Conservation (phyloP, 37 sponge, comb jelly and placozoan genomes). For the Cladorhizidae sp. region DNA sequence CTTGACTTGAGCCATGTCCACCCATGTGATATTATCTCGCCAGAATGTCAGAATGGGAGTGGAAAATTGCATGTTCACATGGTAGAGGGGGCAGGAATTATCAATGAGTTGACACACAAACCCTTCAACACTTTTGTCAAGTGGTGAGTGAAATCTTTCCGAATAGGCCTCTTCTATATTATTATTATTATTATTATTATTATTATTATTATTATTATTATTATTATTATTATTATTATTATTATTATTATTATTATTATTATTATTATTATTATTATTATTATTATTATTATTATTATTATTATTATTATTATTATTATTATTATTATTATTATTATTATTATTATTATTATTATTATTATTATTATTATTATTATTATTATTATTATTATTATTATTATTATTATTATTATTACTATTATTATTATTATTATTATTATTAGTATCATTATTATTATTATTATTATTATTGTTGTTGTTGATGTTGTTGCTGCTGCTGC, state of each 20-base stretch:
- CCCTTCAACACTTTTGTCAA: constrained; percentile 58
- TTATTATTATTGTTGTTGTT: too few relatives aligned
- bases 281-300: not conserved
- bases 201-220: not conserved
- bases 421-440: too few relatives aligned
- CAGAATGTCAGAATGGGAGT: not conserved
- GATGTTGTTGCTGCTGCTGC: too few relatives aligned
- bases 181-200: too few relatives aligned
- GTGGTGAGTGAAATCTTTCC: constrained; percentile 60
- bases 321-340: too few relatives aligned
- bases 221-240: not conserved
- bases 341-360: too few relatives aligned
- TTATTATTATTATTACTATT: too few relatives aligned
- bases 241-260: not conserved
- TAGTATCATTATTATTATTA: too few relatives aligned
- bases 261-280: not conserved
- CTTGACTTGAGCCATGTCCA: not conserved
- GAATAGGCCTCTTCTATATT: too few relatives aligned
- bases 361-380: too few relatives aligned
- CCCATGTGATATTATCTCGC: not conserved
- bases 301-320: not conserved
- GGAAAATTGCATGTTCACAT: constrained; percentile 66
- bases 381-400: too few relatives aligned
- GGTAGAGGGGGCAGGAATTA: constrained; percentile 65
- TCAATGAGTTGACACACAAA: constrained; percentile 42